Percentiles rank a stretch among this genome's conserved stretches.
Evolutionary conservation across 2,888 invertebrate genomes (phyloP).

Genomic region (Beris chalybata): DNA sequence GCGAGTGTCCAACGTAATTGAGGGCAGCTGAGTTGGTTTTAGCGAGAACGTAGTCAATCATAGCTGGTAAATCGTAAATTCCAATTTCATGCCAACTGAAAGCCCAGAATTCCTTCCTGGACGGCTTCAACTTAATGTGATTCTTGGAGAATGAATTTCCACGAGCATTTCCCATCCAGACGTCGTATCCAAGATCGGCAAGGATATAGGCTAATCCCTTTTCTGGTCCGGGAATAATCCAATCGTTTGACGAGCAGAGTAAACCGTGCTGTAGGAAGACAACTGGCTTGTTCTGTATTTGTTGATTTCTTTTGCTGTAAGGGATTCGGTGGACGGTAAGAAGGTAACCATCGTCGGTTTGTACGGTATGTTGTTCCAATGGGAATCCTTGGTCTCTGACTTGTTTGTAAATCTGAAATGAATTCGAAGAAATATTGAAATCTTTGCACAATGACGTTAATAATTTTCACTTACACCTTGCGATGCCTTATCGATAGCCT

Average conservation of each 20-base stretch:
- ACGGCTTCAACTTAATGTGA: conserved; percentile 56
- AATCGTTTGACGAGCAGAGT: conserved; percentile 71
- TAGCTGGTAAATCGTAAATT: conserved; percentile 74
- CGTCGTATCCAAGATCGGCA: conserved; percentile 71
- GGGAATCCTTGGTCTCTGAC: conserved; percentile 6
- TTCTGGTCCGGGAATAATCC: conserved; percentile 70
- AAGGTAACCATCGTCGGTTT: conserved; percentile 4
- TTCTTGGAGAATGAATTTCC: conserved; percentile 66
- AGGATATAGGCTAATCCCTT: conserved; percentile 58
- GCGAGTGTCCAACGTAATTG: conserved; percentile 62
- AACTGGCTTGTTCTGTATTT: conserved; percentile 41
- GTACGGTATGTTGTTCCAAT: not conserved
- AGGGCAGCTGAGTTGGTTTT: conserved; percentile 58
- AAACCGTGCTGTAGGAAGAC: conserved; percentile 73
- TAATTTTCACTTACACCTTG: conserved; percentile 4
- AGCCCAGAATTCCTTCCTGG: conserved; percentile 65
- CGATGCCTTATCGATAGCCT: not conserved
- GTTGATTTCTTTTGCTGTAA: not conserved
- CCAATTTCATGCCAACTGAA: conserved; percentile 76
- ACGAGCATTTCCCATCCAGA: conserved; percentile 81
- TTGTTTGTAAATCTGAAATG: conserved; percentile 4
- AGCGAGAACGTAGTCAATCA: conserved; percentile 68
- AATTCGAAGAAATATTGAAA: not conserved
- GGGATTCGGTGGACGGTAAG: conserved; percentile 9
- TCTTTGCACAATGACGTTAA: not conserved